Evolutionary conservation across 2,888 invertebrate species (phyloP).

Genomic region (Drosophila nr. perissopoda): DNA sequence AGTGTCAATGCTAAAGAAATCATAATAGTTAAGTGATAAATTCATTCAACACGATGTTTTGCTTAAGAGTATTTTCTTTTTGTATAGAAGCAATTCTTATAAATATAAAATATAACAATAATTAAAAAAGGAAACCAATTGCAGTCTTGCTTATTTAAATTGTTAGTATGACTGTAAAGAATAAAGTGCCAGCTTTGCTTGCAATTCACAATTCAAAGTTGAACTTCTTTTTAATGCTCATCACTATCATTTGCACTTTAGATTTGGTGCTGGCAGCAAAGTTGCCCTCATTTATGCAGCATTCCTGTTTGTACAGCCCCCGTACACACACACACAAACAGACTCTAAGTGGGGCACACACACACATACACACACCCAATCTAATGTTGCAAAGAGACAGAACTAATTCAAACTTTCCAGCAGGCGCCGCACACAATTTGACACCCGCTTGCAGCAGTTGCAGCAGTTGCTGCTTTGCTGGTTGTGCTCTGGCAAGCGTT

Average conservation of each 20-base stretch:
- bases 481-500: neutral
- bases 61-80: neutral
- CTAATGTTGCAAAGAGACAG: constrained; percentile 43
- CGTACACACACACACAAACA: constrained; percentile 21
- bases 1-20: neutral
- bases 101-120: neutral
- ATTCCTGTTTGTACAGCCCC: constrained; percentile 46
- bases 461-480: neutral
- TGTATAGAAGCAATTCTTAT: neutral
- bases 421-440: constrained; percentile 44
- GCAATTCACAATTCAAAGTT: neutral
- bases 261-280: constrained; percentile 34
- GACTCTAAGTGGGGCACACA: constrained; percentile 52
- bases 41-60: neutral
- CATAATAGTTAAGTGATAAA: neutral
- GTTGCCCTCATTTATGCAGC: constrained; percentile 55
- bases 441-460: constrained; percentile 41
- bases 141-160: neutral
- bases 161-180: neutral
- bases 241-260: constrained; percentile 25
- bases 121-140: neutral
- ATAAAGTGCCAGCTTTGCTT: neutral
- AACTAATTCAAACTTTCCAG: constrained; percentile 48
- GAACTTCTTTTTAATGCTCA: constrained; percentile 8
- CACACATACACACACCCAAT: constrained; percentile 31